Evolutionary conservation across 2,888 invertebrate genomes (phyloP).

Genomic region (Dynastes grantii): DNA sequence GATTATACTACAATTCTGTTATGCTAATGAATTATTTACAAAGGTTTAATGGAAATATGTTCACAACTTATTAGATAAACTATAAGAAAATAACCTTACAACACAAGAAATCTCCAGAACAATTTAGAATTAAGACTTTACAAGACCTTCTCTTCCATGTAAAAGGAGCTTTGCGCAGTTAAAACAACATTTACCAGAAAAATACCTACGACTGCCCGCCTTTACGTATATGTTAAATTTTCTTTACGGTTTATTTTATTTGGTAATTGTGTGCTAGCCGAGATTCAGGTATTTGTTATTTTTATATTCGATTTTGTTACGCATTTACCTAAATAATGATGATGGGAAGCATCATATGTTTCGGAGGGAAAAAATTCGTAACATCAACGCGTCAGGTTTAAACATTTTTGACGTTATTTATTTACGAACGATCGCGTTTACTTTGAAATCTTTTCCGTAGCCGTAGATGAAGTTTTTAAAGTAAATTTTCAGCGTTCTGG

Average conservation of each 20-base stretch:
- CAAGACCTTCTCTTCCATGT: not conserved
- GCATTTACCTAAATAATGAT: not conserved
- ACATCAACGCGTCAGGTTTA: slow-evolving; percentile 1
- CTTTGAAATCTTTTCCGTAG: not conserved
- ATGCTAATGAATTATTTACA: no score
- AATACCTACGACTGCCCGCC: not conserved
- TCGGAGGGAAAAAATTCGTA: slow-evolving; percentile 1
- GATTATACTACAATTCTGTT: no score
- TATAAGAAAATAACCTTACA: no score
- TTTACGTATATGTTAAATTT: slow-evolving; percentile 15
- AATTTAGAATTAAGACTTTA: not conserved
- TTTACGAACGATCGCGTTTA: slow-evolving; percentile 1
- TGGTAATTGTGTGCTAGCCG: slow-evolving; percentile 15
- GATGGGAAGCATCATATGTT: slow-evolving; percentile 9
- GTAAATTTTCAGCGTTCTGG: not conserved
- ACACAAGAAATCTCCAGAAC: no score
- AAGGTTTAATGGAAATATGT: no score
- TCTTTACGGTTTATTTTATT: slow-evolving; percentile 13
- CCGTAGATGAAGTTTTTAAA: not conserved
- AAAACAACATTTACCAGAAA: slow-evolving; percentile 11
- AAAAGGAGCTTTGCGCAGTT: not conserved
- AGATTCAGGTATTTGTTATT: slow-evolving; percentile 15
- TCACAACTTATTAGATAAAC: no score
- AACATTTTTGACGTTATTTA: slow-evolving; percentile 9
- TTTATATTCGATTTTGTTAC: slow-evolving; percentile 18